These are phyloP conservation scores for Helogale parvula DNA, from an alignment of 2,113 vertebrate genomes.

Conservation along the genomic window DNA sequence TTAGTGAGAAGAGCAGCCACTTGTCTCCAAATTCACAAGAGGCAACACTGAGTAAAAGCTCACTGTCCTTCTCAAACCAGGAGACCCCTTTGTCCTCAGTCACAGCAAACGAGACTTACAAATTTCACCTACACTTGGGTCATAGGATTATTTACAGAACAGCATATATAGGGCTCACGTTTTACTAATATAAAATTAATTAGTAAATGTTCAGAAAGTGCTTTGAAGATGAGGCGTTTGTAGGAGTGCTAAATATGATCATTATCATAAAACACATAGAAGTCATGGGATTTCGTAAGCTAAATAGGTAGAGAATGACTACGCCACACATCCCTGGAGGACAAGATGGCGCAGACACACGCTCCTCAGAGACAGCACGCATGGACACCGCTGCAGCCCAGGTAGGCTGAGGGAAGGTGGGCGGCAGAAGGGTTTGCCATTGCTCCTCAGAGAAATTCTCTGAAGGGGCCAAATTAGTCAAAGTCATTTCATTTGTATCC, in stretches of 20 bases:
- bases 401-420: not conserved
- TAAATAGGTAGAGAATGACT: constrained; percentile 65
- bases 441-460: not conserved
- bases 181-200: constrained; percentile 68
- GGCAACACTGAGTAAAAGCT: not conserved
- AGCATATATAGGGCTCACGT: constrained; percentile 11
- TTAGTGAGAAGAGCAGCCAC: not conserved
- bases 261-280: constrained; percentile 72
- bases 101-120: not conserved
- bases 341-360: constrained; percentile 54
- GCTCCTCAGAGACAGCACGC: not conserved
- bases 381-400: not conserved
- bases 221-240: constrained; percentile 77
- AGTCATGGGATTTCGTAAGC: constrained; percentile 54
- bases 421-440: not conserved
- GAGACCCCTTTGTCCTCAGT: not conserved
- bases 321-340: not conserved
- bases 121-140: constrained; percentile 1
- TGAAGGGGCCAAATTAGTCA: not conserved
- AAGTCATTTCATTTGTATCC: not conserved
- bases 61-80: not conserved
- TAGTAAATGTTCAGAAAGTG: constrained; percentile 65
- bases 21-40: not conserved
- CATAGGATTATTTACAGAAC: constrained; percentile 52
- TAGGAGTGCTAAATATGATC: constrained; percentile 64